Base-by-base conservation (phyloP, 2,888 invertebrate genomes). In the Heliconius ethilla region DNA sequence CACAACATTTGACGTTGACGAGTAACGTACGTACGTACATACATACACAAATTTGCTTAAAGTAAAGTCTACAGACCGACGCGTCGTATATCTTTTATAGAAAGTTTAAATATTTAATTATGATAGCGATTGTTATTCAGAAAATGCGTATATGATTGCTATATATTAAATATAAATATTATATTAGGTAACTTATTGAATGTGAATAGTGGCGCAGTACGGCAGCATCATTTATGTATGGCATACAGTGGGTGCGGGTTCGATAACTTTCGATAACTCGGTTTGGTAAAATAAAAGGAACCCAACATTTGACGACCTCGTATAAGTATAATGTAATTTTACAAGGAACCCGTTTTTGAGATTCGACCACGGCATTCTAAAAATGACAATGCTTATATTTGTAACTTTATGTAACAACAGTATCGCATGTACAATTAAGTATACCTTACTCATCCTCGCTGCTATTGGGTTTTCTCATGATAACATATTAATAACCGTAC, bases 81-180 rank as follows among this genome's bases (percentile, higher is more conserved):
- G n/a, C 40, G 67, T 67, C 40, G 25, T 67, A 67, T 40, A 67
- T 67, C 67, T 40, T 67, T 11, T 66, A 37, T 67, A 40, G 67
- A 67, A 25, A 67, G 67, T 37, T 40, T 25, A 67, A 67, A 67
- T 67, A 67, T 67, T 67, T 37, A 67, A 6, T 40, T 40, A 67
- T 40, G 67, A 67, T 67, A 67, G 37, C 22, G 67, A 67, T 67
- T 67, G n/a, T n/a, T 40, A 40, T 67, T 40, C 40, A n/a, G 67
- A 66, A 66, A 29, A 33, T 33, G 22, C 29, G 65, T 9, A 10
- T 10, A 22, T 18, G 65, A 66, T 33, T 33, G 65, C 33, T 37
- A 66, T 33, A 10, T 66, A 13, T 27, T 63, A 63, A 18, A 51
- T 51, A 22, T 22, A 51, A 18, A 51, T 51, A 51, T 51, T 51